Base-by-base conservation (phyloP, 2,888 invertebrate species). In the Xanthia icteritia region DNA sequence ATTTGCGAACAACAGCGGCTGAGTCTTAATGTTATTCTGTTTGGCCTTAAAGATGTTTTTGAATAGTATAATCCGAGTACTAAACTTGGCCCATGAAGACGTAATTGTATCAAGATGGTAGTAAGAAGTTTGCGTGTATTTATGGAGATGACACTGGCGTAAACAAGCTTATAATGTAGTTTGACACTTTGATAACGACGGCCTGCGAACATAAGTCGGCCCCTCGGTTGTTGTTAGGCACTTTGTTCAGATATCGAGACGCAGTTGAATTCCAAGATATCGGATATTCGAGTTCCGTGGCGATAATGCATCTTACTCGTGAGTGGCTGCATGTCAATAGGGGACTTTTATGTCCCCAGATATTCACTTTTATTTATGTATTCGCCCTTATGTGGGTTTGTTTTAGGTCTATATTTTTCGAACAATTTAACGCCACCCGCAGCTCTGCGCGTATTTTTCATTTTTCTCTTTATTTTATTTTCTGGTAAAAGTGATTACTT, bases 1-100 rank as follows among this genome's bases (percentile, higher is more conserved):
- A 94, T 95, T 95, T 94, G 92, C 91, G 91, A 95, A 95, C 94
- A 95, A 93, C 94, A 88, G 91, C 90, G 92, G 92, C 89, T 89
- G 90, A 86, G 87, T 88, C 90, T 91, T 91, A 92, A 92, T 91
- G 91, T 92, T 93, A 92, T 92, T 93, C 91, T 89, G 88, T 88
- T 88, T 88, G 88, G 85, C 86, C 85, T 86, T 86, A 88, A 88
- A 88, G 80, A 88, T 88, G 88, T 88, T 91, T 92, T 91, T 91
- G 88, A 91, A 91, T 89, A 87, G 86, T 88, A 89, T 90, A 90
- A 92, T 90, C 88, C 83, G 73, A 79, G 71, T 84, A 84, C 86
- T 87, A 88, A 89, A 89, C 84, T 88, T 86, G 85, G 86, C 82
- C 87, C 89, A 90, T 92, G 90, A 92, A 89, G 89, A 89, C 88